phyloP scores from a whole-genome alignment of 2,797 vertebrate genomes.

The Taeniopygia guttata region DNA sequence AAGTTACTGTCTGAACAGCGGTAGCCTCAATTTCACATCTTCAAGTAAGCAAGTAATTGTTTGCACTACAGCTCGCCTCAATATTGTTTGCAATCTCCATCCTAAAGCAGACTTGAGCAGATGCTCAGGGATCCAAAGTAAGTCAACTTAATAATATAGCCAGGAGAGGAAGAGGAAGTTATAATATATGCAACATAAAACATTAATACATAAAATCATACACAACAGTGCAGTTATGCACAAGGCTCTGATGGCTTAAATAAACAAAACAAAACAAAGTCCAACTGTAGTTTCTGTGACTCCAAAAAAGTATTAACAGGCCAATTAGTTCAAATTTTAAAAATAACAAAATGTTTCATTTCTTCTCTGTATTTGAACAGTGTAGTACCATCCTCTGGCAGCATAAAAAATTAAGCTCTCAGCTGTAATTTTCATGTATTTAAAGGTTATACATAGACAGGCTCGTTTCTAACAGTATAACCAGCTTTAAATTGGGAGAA shows the following conservation, averaged over 20 bases:
- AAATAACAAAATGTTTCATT: not conserved
- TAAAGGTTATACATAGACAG: not conserved
- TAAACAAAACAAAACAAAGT: not conserved
- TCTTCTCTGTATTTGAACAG: not conserved
- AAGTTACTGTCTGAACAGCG: not conserved
- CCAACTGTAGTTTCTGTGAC: not conserved
- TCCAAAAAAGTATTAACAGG: not conserved
- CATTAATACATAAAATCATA: conserved; percentile 19
- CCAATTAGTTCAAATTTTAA: not conserved
- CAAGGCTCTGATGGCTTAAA: not conserved
- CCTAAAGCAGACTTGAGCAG: not conserved
- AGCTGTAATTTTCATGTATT: not conserved
- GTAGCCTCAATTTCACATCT: not conserved
- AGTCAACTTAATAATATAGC: not conserved
- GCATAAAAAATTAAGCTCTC: not conserved
- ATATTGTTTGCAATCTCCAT: not conserved
- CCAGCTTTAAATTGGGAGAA: not conserved
- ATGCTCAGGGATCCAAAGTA: not conserved
- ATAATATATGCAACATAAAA: conserved; percentile 20
- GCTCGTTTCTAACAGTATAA: not conserved
- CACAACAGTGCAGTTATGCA: not conserved
- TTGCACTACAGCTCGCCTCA: not conserved
- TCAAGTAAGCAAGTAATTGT: not conserved
- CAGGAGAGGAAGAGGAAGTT: not conserved
- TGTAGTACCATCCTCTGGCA: not conserved